A percentile compares a stretch with the other conserved stretches of the same genome.
These are phyloP conservation scores for Troides aeacus DNA, from an alignment of 2,888 invertebrate genomes.

Conservation along the genomic window DNA sequence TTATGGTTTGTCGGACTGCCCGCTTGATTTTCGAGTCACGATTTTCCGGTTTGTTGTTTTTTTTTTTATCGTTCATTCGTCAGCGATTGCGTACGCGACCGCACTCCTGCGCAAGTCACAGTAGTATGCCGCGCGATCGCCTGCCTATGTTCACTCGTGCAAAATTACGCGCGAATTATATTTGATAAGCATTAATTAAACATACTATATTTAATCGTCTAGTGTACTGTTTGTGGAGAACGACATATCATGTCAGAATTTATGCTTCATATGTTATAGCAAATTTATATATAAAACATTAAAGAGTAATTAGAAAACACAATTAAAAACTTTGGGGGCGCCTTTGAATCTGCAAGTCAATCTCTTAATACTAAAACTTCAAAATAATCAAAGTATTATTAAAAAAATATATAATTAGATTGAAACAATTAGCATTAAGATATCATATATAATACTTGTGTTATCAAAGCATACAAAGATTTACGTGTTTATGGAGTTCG, in stretches of 20 bases:
- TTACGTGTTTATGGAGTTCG: no score
- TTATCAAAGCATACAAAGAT: no score
- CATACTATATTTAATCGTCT: slow-evolving; percentile 8
- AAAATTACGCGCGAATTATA: slow-evolving; percentile 31
- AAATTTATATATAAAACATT: neutral
- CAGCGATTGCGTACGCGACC: slow-evolving; percentile 30
- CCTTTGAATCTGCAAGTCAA: no score
- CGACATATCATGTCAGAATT: neutral
- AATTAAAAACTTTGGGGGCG: no score
- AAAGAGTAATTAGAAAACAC: neutral
- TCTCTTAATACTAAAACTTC: no score
- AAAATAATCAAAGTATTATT: no score
- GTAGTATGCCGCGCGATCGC: slow-evolving; percentile 28
- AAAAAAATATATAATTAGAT: no score
- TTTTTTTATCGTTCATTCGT: slow-evolving; percentile 25
- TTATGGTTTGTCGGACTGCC: slow-evolving; percentile 23
- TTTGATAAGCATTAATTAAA: slow-evolving; percentile 34
- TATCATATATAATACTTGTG: no score
- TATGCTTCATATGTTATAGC: neutral
- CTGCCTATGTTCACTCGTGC: slow-evolving; percentile 25
- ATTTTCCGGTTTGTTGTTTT: slow-evolving; percentile 34
- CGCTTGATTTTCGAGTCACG: slow-evolving; percentile 38
- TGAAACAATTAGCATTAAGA: no score
- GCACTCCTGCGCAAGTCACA: slow-evolving; percentile 33
- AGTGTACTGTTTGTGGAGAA: neutral